Evolutionary conservation across 2,888 invertebrate genomes (phyloP).

Genomic region (Bombyx huttoni): DNA sequence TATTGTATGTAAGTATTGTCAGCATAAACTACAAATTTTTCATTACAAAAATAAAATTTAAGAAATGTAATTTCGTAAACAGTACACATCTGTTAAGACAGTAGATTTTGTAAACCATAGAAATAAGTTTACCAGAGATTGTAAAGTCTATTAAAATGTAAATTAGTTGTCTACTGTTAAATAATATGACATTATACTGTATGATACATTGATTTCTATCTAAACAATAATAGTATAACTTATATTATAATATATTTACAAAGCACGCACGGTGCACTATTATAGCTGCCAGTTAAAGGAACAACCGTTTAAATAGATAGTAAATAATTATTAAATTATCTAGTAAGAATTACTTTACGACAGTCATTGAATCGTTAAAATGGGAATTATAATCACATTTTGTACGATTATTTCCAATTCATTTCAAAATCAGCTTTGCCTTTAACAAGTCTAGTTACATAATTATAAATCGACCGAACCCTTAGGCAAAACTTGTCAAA

Average conservation of each 20-base stretch:
- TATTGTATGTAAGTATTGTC: constrained; percentile 47
- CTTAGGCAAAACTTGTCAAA: not conserved
- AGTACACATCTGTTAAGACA: no score
- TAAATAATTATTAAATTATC: constrained; percentile 2
- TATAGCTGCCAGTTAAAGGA: constrained; percentile 62
- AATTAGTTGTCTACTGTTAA: not conserved
- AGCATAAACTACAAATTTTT: constrained; percentile 31
- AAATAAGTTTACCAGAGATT: no score
- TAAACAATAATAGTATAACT: constrained; percentile 47
- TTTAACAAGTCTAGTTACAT: not conserved
- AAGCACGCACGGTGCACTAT: constrained; percentile 44
- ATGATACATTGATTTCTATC: constrained; percentile 44
- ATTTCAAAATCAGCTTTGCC: not conserved
- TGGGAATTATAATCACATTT: constrained; percentile 61
- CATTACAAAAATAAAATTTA: constrained; percentile 10
- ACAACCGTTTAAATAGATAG: constrained; percentile 23
- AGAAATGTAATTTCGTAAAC: constrained; percentile 36
- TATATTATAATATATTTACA: constrained; percentile 47
- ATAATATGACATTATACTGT: not conserved
- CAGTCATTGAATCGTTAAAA: constrained; percentile 4
- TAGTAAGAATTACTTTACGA: constrained; percentile 1
- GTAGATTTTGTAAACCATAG: no score
- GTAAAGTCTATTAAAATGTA: no score
- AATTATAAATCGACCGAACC: constrained; percentile 2
- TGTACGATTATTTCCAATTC: constrained; percentile 48